phyloP scores from a whole-genome alignment of 2,888 invertebrate genomes.

The Agriopis leucophaearia region DNA sequence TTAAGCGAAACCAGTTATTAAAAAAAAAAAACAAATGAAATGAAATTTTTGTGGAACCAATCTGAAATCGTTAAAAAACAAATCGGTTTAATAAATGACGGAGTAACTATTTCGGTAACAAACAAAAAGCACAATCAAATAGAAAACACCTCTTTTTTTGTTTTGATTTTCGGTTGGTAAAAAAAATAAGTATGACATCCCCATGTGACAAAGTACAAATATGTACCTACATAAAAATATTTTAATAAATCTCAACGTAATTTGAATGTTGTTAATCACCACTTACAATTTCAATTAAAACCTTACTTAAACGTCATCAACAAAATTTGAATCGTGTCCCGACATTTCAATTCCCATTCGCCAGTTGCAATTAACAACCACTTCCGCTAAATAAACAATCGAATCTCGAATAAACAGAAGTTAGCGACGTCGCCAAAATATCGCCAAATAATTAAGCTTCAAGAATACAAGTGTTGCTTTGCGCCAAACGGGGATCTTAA shows the following conservation, averaged over 20 bases:
- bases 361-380: conserved; percentile 35
- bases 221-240: no score
- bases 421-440: conserved; percentile 33
- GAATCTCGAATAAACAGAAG: conserved; percentile 34
- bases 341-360: conserved; percentile 33
- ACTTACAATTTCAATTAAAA: conserved; percentile 18
- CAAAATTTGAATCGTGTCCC: conserved; percentile 28
- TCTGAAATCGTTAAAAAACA: no score
- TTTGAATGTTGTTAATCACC: conserved; percentile 4
- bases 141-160: no score
- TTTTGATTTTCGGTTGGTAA: no score
- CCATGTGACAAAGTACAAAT: no score
- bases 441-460: conserved; percentile 36
- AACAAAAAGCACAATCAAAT: no score
- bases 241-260: neutral
- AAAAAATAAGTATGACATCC: no score
- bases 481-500: conserved; percentile 5
- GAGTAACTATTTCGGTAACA: no score
- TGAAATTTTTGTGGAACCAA: no score
- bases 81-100: no score
- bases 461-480: conserved; percentile 28
- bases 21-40: no score
- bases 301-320: conserved; percentile 8
- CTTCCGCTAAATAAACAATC: conserved; percentile 35
- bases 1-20: no score